Conservation (phyloP, 2,113 vertebrate genomes). For the Callospermophilus lateralis region DNA sequence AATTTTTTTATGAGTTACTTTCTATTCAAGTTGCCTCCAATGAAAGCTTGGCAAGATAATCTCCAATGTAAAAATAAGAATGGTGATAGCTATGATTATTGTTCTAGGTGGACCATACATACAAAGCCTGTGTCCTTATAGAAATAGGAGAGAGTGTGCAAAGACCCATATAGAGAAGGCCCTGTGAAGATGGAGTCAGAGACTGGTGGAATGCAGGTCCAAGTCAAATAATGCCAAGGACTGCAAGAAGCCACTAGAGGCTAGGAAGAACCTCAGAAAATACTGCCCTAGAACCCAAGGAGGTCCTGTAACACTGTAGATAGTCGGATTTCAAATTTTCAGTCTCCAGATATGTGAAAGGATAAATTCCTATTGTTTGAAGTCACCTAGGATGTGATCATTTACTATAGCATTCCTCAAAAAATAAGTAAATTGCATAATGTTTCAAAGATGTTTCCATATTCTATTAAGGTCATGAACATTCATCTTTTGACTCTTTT, state of each 20-base stretch:
- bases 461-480: neutral
- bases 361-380: neutral
- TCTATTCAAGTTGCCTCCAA: neutral
- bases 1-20: neutral
- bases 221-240: neutral
- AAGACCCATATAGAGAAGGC: neutral
- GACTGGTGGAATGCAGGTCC: too few relatives aligned
- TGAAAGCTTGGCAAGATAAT: neutral
- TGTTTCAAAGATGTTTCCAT: neutral
- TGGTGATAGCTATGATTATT: neutral
- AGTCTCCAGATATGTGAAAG: neutral
- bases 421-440: neutral
- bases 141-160: neutral
- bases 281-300: neutral
- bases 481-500: neutral
- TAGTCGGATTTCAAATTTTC: neutral
- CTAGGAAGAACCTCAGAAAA: neutral
- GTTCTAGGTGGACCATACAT: neutral
- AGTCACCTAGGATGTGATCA: neutral
- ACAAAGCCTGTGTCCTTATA: neutral
- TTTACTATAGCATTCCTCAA: neutral
- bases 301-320: accelerated
- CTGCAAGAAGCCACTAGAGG: neutral
- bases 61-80: neutral
- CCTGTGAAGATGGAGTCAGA: neutral